phyloP scores from a whole-genome alignment of 2,113 vertebrate genomes.

The Dasypus novemcinctus region DNA sequence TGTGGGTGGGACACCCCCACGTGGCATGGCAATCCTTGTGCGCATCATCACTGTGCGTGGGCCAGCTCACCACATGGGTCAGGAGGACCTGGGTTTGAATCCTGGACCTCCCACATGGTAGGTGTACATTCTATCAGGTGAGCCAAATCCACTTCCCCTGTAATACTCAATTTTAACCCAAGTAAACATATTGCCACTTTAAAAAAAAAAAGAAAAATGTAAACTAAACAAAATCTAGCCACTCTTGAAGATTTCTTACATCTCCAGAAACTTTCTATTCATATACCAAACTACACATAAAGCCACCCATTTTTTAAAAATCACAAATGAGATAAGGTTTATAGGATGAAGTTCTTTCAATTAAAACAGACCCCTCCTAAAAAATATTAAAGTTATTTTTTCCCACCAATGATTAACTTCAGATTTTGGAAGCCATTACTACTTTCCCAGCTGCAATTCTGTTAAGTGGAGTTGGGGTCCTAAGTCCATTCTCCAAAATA shows the following conservation, averaged over 20 bases:
- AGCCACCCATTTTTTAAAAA: background rate
- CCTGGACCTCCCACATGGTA: no score
- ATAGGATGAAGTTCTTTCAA: background rate
- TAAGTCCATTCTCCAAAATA: background rate
- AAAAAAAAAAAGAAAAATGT: background rate
- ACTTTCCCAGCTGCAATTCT: background rate
- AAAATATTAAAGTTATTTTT: background rate
- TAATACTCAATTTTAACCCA: background rate
- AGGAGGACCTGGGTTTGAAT: no score
- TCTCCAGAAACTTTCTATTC: conserved; percentile 41
- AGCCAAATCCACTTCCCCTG: no score
- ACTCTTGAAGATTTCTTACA: background rate
- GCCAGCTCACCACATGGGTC: no score
- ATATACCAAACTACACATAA: background rate
- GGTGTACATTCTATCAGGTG: no score
- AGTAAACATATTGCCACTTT: background rate
- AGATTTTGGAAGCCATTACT: background rate
- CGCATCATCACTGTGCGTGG: no score
- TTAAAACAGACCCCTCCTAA: background rate
- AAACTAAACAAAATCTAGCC: background rate
- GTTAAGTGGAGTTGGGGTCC: background rate
- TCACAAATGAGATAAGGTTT: background rate
- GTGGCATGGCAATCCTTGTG: no score
- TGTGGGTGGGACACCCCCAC: no score
- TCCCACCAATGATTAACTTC: no score